A percentile compares a stretch with the other conserved stretches of the same genome.
Evolutionary conservation across 2,113 vertebrate species (phyloP).

Genomic region (Esox niger): DNA sequence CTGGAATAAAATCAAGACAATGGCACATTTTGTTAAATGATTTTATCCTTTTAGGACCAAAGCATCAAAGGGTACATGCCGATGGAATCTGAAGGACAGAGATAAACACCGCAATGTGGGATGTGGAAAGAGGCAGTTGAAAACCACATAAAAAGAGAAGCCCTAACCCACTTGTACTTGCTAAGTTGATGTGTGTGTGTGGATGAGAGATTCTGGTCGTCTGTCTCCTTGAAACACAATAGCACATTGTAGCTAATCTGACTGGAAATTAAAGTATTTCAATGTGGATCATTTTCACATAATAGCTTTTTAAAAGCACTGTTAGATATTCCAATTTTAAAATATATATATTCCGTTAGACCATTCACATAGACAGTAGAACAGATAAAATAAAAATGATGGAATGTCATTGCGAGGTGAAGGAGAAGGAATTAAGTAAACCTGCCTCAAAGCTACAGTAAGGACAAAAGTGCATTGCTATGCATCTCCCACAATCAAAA

Average conservation of each 20-base stretch:
- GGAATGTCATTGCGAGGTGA: constrained; percentile 48
- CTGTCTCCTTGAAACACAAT: constrained; percentile 56
- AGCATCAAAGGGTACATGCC: constrained; percentile 40
- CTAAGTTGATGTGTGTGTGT: constrained; percentile 44
- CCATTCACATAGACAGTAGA: constrained; percentile 33
- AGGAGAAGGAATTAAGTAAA: constrained; percentile 65
- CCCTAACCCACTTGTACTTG: constrained; percentile 55
- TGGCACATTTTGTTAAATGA: constrained; percentile 47
- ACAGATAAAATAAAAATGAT: constrained; percentile 56
- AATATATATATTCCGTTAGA: neutral
- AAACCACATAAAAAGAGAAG: constrained; percentile 49
- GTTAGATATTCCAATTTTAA: neutral
- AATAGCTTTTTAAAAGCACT: constrained; percentile 33
- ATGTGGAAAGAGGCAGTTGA: constrained; percentile 41
- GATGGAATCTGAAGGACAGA: constrained; percentile 64
- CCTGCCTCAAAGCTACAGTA: constrained; percentile 44
- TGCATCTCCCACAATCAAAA: constrained; percentile 52
- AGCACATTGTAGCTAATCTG: constrained; percentile 40
- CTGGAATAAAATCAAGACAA: constrained; percentile 59
- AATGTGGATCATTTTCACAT: constrained; percentile 54
- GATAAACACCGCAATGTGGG: constrained; percentile 23
- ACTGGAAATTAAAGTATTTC: constrained; percentile 57
- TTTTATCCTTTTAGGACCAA: constrained; percentile 46
- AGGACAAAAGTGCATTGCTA: constrained; percentile 50
- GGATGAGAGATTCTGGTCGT: constrained; percentile 37